Percentiles rank a stretch among this genome's conserved stretches.
These are phyloP conservation scores for Mus caroli DNA, from an alignment of 2,797 vertebrate genomes.

Conservation along the genomic window DNA sequence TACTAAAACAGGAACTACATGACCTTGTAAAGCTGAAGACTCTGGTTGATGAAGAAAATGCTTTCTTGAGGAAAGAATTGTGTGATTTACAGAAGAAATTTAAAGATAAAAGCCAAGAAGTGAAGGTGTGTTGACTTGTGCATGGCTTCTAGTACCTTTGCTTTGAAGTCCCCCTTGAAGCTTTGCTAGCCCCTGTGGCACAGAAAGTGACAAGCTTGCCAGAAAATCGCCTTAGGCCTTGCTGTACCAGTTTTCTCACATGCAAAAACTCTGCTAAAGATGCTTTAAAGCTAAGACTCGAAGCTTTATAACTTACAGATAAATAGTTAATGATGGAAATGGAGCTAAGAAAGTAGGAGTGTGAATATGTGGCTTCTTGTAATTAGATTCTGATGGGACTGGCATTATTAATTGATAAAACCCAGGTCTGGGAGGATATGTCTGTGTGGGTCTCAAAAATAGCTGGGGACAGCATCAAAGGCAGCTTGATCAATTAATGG, in stretches of 20 bases:
- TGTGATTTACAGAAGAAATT: conserved; percentile 92
- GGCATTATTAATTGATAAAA: conserved; percentile 99
- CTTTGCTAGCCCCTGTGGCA: conserved; percentile 89
- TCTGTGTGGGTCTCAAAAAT: conserved; percentile 94
- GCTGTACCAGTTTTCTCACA: conserved; percentile 89
- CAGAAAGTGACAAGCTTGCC: conserved; percentile 90
- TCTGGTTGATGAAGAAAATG: conserved; percentile 90
- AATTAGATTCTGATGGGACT: conserved; percentile 98
- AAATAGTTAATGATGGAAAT: conserved; percentile 98
- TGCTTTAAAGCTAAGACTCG: conserved; percentile 91
- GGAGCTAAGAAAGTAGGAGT: conserved; percentile 93
- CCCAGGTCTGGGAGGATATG: conserved; percentile 93
- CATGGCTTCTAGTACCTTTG: conserved; percentile 84
- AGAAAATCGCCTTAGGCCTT: conserved; percentile 92
- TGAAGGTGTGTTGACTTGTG: conserved; percentile 93
- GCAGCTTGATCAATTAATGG: conserved; percentile 97
- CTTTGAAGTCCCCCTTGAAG: conserved; percentile 90
- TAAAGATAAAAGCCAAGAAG: conserved; percentile 93
- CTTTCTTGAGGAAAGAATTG: conserved; percentile 92
- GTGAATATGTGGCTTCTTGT: conserved; percentile 96
- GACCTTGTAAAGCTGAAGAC: conserved; percentile 89
- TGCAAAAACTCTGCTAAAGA: conserved; percentile 86
- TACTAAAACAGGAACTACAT: conserved; percentile 93
- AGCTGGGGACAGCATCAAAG: conserved; percentile 99
- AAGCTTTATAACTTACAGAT: conserved; percentile 95